Percentiles rank a stretch among this genome's conserved stretches.
Evolutionary conservation across 2,797 vertebrate genomes (phyloP).

Genomic region (Sebastolobus altivelis): DNA sequence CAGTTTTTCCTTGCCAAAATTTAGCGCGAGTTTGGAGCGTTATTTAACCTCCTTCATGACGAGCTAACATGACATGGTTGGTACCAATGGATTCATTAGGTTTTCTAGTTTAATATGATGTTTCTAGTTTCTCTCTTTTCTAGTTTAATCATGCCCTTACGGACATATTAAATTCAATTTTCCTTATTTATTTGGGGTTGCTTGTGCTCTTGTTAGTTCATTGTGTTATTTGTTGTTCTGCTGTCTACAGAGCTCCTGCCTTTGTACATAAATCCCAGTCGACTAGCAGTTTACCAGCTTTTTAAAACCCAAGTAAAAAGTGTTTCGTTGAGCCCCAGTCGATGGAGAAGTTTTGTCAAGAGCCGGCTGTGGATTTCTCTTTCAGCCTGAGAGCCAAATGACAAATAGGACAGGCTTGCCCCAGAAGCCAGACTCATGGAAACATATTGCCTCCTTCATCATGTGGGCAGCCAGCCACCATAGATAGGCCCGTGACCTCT

Average conservation of each 20-base stretch:
- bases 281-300: slow-evolving; percentile 1
- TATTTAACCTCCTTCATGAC: too few species aligned
- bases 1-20: too few species aligned
- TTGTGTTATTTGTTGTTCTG: not conserved
- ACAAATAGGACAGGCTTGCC: slow-evolving; percentile 56
- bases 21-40: too few species aligned
- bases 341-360: slow-evolving; percentile 7
- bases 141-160: too few species aligned
- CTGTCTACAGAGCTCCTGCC: not conserved
- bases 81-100: too few species aligned
- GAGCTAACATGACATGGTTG: too few species aligned
- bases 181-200: not conserved
- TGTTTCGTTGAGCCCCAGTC: slow-evolving; percentile 9
- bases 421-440: slow-evolving; percentile 48
- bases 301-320: not conserved
- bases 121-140: too few species aligned
- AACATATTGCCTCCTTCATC: slow-evolving; percentile 59
- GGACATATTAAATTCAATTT: not conserved
- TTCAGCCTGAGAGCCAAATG: slow-evolving; percentile 45
- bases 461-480: slow-evolving; percentile 43
- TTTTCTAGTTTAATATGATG: too few species aligned
- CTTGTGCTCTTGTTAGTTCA: not conserved
- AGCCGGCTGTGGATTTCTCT: slow-evolving; percentile 27
- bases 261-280: not conserved
- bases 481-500: slow-evolving; percentile 44